A percentile compares a stretch with the other conserved stretches of the same genome.
phyloP scores from a whole-genome alignment of 2,888 invertebrate species.

The Siphlonurus alternatus region DNA sequence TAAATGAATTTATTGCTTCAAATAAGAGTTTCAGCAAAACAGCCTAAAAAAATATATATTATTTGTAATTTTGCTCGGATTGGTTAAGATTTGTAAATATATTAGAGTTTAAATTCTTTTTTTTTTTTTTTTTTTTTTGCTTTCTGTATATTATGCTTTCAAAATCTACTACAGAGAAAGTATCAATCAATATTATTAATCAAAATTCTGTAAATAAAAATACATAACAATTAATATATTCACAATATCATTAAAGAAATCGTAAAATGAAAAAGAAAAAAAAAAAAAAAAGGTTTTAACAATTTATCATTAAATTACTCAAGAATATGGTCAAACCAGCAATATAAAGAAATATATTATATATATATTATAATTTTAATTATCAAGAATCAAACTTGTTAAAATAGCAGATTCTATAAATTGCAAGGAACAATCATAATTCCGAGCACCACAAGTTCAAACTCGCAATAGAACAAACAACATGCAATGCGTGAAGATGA shows the following conservation, averaged over 20 bases:
- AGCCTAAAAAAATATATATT: neutral
- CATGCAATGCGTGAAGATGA: neutral
- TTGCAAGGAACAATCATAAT: neutral
- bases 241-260: neutral
- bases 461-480: neutral
- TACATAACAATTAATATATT: neutral
- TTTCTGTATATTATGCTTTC: neutral
- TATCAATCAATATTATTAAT: neutral
- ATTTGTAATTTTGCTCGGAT: neutral
- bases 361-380: neutral
- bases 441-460: neutral
- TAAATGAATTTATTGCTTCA: too few relatives aligned
- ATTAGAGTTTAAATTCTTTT: too few relatives aligned
- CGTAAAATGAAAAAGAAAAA: neutral
- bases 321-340: neutral
- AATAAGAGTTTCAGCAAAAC: neutral
- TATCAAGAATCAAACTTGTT: neutral
- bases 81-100: neutral
- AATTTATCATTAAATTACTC: too few relatives aligned
- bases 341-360: neutral
- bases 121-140: neutral
- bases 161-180: neutral
- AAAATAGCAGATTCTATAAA: neutral
- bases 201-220: neutral
- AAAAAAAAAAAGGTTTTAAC: neutral